phyloP scores from a whole-genome alignment of 2,797 vertebrate species.

The Gephyroberyx darwinii region DNA sequence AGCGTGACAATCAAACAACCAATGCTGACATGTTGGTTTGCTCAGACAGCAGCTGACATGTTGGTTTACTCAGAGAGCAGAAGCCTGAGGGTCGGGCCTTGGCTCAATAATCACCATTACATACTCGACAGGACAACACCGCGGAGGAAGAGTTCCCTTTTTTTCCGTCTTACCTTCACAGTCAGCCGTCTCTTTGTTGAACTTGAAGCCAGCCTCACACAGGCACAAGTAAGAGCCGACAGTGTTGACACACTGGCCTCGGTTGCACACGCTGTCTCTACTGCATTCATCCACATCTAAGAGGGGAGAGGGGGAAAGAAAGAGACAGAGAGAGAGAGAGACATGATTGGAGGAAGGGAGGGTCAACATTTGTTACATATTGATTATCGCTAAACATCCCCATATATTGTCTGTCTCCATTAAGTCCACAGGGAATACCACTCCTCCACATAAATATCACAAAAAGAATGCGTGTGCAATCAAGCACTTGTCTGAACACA shows the following conservation, averaged over 20 bases:
- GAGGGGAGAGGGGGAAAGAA: background rate
- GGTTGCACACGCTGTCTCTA: slow-evolving; percentile 70
- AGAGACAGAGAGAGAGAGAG: slow-evolving; percentile 19
- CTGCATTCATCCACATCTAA: slow-evolving; percentile 79
- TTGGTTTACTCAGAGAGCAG: slow-evolving; percentile 31
- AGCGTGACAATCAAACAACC: slow-evolving; percentile 57
- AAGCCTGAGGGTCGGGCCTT: slow-evolving; percentile 28
- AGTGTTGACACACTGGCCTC: slow-evolving; percentile 76
- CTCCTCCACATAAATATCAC: slow-evolving; percentile 41
- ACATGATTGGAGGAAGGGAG: slow-evolving; percentile 26
- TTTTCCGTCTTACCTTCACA: slow-evolving; percentile 74
- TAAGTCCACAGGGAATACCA: slow-evolving; percentile 43
- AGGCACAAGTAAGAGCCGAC: slow-evolving; percentile 79
- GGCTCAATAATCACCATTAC: slow-evolving; percentile 34
- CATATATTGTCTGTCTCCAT: slow-evolving; percentile 34
- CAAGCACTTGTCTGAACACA: slow-evolving; percentile 60
- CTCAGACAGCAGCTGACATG: slow-evolving; percentile 36
- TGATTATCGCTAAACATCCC: slow-evolving; percentile 56
- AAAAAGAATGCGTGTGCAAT: slow-evolving; percentile 61
- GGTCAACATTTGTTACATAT: slow-evolving; percentile 39
- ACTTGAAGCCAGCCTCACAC: slow-evolving; percentile 79
- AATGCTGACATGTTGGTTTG: slow-evolving; percentile 51
- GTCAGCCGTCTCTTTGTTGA: slow-evolving; percentile 66
- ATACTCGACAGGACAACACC: slow-evolving; percentile 30
- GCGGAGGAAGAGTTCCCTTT: background rate